These are phyloP conservation scores for Neopelma chrysocephalum DNA, from an alignment of 2,797 vertebrate species.

Conservation along the genomic window DNA sequence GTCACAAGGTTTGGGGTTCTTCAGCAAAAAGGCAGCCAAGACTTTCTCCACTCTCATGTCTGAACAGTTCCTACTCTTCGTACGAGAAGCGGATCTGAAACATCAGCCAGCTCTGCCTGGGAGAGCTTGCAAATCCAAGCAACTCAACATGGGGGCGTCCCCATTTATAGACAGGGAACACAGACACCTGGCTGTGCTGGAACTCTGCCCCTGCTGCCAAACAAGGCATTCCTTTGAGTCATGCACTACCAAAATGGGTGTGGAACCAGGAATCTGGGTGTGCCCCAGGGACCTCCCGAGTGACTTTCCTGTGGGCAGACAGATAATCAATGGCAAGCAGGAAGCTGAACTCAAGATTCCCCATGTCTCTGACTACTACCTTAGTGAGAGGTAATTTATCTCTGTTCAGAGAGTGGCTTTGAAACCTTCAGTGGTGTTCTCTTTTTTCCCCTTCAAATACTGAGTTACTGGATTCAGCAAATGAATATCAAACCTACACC, in stretches of 20 bases:
- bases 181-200: background rate
- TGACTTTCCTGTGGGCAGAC: background rate
- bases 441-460: background rate
- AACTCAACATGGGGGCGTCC: background rate
- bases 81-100: background rate
- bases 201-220: background rate
- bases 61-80: background rate
- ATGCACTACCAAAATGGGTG: background rate
- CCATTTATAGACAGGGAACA: background rate
- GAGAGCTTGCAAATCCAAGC: background rate
- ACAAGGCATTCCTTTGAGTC: background rate
- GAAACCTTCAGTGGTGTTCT: background rate
- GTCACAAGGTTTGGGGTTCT: background rate
- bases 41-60: background rate
- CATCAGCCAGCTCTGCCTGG: background rate
- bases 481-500: background rate
- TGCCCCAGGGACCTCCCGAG: background rate
- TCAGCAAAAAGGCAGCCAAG: background rate
- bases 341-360: background rate
- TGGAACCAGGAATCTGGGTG: background rate
- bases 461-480: background rate
- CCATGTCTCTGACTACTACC: background rate
- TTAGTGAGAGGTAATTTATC: background rate
- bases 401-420: background rate
- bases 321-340: background rate